These are phyloP conservation scores for Endomychus coccineus DNA, from an alignment of 2,888 invertebrate species.

Conservation along the genomic window DNA sequence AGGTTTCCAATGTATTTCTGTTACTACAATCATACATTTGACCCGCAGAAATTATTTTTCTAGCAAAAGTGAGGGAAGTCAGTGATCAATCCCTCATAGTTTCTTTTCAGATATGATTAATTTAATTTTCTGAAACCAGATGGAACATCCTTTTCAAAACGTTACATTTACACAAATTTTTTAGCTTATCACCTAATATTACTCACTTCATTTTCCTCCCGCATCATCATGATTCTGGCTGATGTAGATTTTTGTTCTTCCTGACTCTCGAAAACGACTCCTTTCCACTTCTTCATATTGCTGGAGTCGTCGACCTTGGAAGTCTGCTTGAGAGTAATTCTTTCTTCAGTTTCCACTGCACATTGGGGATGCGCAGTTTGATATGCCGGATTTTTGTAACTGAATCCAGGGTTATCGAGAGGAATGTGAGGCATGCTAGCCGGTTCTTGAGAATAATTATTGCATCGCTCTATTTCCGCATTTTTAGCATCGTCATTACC, in stretches of 20 bases:
- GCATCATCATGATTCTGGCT: constrained; percentile 19
- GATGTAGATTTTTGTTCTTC: constrained; percentile 26
- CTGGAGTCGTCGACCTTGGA: constrained; percentile 45
- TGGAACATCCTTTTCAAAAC: too few species aligned
- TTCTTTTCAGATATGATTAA: too few species aligned
- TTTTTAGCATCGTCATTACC: constrained; percentile 46
- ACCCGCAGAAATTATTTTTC: too few species aligned
- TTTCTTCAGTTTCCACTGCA: constrained; percentile 25
- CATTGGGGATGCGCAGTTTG: constrained; percentile 64
- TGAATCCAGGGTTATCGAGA: constrained; percentile 49
- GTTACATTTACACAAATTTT: too few species aligned
- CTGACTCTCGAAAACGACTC: constrained; percentile 62
- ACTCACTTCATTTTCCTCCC: constrained; percentile 32
- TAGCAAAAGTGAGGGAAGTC: too few species aligned
- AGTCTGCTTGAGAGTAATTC: constrained; percentile 11
- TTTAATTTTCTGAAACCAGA: too few species aligned
- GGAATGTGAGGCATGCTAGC: constrained; percentile 51
- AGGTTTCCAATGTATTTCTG: too few species aligned
- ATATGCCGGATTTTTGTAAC: constrained; percentile 66
- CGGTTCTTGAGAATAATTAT: constrained; percentile 47
- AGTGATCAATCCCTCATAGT: too few species aligned
- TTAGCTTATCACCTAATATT: too few species aligned
- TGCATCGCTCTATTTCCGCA: constrained; percentile 35
- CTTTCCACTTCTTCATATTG: constrained; percentile 67
- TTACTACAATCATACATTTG: too few species aligned